Evolutionary conservation across 2,888 invertebrate genomes (phyloP).

Genomic region (Crepidodera aurea): DNA sequence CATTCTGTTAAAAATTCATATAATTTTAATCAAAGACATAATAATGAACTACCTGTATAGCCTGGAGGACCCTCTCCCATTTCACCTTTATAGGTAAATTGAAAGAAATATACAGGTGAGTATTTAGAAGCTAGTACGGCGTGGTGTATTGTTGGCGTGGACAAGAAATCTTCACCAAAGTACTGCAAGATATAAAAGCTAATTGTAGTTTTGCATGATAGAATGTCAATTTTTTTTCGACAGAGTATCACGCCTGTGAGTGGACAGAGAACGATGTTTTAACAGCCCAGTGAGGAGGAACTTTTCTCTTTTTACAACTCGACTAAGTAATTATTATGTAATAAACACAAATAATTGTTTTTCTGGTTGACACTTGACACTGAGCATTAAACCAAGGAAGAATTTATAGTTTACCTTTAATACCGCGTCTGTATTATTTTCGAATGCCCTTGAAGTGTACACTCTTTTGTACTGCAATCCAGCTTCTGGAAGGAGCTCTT

Average conservation of each 20-base stretch:
- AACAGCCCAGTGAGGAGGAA: no score
- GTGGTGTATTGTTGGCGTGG: constrained; percentile 3
- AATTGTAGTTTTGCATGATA: no score
- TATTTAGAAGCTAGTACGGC: constrained; percentile 17
- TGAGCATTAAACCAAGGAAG: no score
- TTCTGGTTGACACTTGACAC: no score
- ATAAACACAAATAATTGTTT: no score
- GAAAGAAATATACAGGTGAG: constrained; percentile 15
- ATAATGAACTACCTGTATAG: neutral
- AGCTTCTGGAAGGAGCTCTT: neutral
- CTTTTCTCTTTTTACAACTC: no score
- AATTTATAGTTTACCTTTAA: constrained; percentile 11
- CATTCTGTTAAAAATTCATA: neutral
- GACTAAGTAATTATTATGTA: no score
- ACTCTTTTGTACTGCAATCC: constrained; percentile 5
- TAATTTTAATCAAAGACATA: no score
- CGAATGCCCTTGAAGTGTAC: constrained; percentile 11
- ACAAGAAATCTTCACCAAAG: constrained; percentile 1
- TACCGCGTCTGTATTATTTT: constrained; percentile 5
- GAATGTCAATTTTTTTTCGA: no score
- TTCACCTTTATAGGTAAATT: constrained; percentile 11
- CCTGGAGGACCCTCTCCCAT: neutral
- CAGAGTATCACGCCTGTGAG: no score
- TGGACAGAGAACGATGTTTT: no score
- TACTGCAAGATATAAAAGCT: constrained; percentile 4